Evolutionary conservation across 2,888 invertebrate species (phyloP), one percentile per base, ranked within the genome.

Genomic region (Antitype chi): DNA sequence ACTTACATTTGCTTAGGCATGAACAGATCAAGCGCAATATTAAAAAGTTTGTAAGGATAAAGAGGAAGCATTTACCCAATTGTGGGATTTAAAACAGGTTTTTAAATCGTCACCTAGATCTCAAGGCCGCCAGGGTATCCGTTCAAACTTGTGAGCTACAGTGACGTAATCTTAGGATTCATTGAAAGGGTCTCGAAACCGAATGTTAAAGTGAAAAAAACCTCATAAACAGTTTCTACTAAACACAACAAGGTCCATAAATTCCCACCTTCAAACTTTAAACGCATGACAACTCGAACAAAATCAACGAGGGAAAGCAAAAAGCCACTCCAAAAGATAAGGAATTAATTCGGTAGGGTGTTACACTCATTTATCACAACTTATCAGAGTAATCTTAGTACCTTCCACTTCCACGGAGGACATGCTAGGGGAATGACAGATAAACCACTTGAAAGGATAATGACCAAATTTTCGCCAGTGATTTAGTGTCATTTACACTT

Each of bases 391-490:
- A 74, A 86, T 86, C 82, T 85, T 43, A 52, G 63, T 73, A 74
- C 77, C 70, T 79, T 52, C 63, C 68, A 74, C 64, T 70, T 43
- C 63, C 63, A 43, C 49, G 17, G 62, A 67, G 63, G 67, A 76
- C 74, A 64, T 77, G 71, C 69, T 28, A 72, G 78, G 87, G 85
- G 78, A 80, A 64, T 85, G 78, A 80, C 80, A 70, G 87, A 87
- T 87, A 87, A 86, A 85, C 69, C 68, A 84, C 78, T 85, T 84
- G 76, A 78, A 82, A 80, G 83, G 83, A 74, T 86, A 85, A 86
- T 86, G 73, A 78, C 80, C 81, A 79, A 86, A 86, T 81, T 78
- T 86, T 81, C 57, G 68, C 57, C 70, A 38, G 52, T 80, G 78
- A 86, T 85, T 84, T 80, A 86, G 73, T 25, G 71, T 68, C 64